Percentiles rank a stretch among this genome's conserved stretches.
These are phyloP conservation scores for Marcusenius ussheri DNA, from an alignment of 2,113 vertebrate genomes.

Conservation along the genomic window DNA sequence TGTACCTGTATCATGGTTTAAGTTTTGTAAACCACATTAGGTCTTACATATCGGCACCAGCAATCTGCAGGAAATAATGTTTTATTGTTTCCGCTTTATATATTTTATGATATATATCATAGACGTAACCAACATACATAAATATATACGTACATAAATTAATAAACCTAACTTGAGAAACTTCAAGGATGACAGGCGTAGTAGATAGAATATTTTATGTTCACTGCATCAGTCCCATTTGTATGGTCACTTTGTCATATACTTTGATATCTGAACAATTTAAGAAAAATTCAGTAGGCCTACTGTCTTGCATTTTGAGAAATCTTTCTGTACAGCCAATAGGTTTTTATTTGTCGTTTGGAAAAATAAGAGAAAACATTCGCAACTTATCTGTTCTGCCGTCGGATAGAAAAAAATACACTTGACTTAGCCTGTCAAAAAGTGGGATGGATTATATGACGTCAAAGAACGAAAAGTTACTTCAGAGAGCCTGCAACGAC, in stretches of 20 bases:
- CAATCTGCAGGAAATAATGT: background rate
- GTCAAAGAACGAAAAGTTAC: slow-evolving; percentile 62
- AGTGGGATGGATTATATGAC: slow-evolving; percentile 59
- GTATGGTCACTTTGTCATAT: background rate
- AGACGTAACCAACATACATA: background rate
- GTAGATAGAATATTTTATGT: background rate
- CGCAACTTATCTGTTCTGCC: background rate
- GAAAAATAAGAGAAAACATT: background rate
- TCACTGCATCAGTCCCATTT: too few relatives aligned
- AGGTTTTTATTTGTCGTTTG: background rate
- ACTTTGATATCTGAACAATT: background rate
- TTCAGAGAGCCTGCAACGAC: slow-evolving; percentile 65
- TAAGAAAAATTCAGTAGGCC: background rate
- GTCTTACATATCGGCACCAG: background rate
- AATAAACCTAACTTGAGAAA: background rate
- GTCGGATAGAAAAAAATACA: slow-evolving; percentile 34
- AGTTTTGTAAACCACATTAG: background rate
- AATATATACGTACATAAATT: background rate
- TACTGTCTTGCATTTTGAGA: background rate
- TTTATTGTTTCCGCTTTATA: background rate
- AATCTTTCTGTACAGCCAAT: background rate
- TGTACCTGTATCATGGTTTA: background rate
- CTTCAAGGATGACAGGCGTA: background rate
- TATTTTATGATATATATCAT: background rate
- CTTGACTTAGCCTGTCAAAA: slow-evolving; percentile 57